A percentile compares a stretch with the other conserved stretches of the same genome.
These are phyloP conservation scores for Stichopus horrens DNA, from an alignment of 53 echinoderm and acorn worm species.

Conservation along the genomic window DNA sequence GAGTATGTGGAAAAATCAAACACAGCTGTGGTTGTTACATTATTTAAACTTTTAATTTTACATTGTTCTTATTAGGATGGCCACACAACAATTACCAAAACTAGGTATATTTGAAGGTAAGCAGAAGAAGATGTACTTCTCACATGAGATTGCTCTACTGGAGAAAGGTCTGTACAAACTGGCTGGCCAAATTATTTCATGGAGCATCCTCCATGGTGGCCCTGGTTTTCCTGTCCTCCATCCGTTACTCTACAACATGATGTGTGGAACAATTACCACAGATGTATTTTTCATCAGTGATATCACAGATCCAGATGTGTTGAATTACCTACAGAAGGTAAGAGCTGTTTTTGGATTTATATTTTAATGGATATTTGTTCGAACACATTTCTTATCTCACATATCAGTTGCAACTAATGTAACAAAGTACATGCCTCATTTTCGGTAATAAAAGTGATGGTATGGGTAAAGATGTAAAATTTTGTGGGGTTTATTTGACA, in stretches of 20 bases:
- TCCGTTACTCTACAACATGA: conserved; percentile 37
- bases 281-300: not conserved
- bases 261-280: conserved; percentile 3
- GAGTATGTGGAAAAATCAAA: no score
- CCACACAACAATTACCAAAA: not conserved
- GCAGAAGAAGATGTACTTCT: not conserved
- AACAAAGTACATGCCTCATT: no score
- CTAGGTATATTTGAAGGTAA: not conserved
- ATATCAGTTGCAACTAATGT: no score
- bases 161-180: conserved; percentile 53
- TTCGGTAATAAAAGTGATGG: no score
- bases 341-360: not conserved
- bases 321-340: not conserved
- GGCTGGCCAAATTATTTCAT: conserved; percentile 50
- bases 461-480: no score
- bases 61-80: not conserved
- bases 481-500: no score
- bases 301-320: conserved; percentile 14
- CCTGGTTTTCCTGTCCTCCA: conserved; percentile 48
- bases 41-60: no score
- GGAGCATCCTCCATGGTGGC: conserved; percentile 61
- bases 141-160: conserved; percentile 16
- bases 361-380: not conserved
- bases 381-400: no score
- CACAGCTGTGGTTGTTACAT: no score